phyloP scores from a whole-genome alignment of 2,113 vertebrate species.

The Nesoenas mayeri region DNA sequence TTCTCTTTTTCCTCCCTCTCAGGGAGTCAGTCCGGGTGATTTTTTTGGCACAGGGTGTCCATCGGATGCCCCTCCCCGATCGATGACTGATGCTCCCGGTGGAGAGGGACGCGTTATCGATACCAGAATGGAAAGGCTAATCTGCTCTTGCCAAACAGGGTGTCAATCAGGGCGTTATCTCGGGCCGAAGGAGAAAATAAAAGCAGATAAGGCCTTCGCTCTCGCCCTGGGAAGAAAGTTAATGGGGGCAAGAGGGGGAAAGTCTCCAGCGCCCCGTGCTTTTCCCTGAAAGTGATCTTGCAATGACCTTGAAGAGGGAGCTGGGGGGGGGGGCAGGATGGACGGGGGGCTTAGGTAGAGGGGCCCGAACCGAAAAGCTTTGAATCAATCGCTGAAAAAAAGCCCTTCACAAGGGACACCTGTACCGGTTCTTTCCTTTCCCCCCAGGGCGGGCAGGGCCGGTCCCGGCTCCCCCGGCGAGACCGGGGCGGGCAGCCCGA shows the following conservation, averaged over 20 bases:
- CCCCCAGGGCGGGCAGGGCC: too few relatives aligned
- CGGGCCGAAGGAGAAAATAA: conserved; percentile 12
- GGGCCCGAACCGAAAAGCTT: not conserved
- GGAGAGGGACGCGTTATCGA: not conserved
- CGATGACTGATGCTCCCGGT: not conserved
- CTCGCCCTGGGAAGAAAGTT: not conserved
- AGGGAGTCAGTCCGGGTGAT: not conserved
- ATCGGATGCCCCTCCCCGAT: not conserved
- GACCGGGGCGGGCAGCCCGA: too few relatives aligned
- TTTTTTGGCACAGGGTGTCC: not conserved
- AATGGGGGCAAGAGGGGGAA: not conserved
- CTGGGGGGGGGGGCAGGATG: not conserved
- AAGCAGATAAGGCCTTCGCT: conserved; percentile 1
- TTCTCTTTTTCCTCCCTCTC: rapidly evolving
- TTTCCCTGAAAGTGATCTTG: conserved; percentile 19
- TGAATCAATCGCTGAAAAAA: not conserved
- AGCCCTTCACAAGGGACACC: conserved; percentile 29
- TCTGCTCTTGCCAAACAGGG: not conserved
- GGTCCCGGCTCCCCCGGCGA: too few relatives aligned
- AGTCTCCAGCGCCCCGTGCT: not conserved
- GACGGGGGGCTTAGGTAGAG: not conserved
- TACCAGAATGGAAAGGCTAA: not conserved
- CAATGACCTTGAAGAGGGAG: conserved; percentile 53
- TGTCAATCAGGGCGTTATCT: conserved; percentile 19
- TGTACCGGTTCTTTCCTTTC: not conserved